Base-by-base conservation (phyloP, 2,888 invertebrate genomes). In the Agriopis leucophaearia region DNA sequence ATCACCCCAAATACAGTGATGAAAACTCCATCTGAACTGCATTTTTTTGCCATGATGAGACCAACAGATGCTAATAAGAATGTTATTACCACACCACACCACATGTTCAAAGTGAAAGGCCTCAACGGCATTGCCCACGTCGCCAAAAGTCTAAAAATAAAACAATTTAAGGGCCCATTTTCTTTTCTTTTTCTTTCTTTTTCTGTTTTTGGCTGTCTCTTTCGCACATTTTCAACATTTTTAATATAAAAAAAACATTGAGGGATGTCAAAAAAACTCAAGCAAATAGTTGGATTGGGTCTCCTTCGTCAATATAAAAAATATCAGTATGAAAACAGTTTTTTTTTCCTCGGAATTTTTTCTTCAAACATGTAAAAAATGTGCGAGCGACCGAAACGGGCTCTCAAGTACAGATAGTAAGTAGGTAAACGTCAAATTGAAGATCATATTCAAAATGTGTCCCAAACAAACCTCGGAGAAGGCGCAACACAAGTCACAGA, bases 401-500 rank as follows among this genome's bases (percentile, higher is more conserved):
- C 12, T 47, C 1, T 8, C 0, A 15, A 15, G 45, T 47, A 47
- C 8, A 7, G 0, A 8, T 13, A 44, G 44, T n/a, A 13, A 44
- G 13, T 44, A 44, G 13, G n/a, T n/a, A n/a, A 13, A 13, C 44
- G 6, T n/a, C 13, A n/a, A 44, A 44, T 8, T 47, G n/a, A 9
- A 8, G 16, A 47, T 8, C 52, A 64, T 7, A 52, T 62, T 40
- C 16, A 62, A 38, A 62, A 40, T 42, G 50, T 42, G n/a, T 69
- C 94, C 95, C 64, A 95, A 73, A 71, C 70, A 76, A 81, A 95
- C 95, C 89, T 93, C 1, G 96, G 96, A 64, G 95, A 94, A 44
- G 96, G 96, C 16, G 96, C 95, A 60, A 97, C 83, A 75, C 96
- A 96, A 0, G 96, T 96, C 15, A 96, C 89, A 38, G 95, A 96